These are phyloP conservation scores for Oryctolagus cuniculus DNA, from an alignment of 2,113 vertebrate species.

Conservation along the genomic window DNA sequence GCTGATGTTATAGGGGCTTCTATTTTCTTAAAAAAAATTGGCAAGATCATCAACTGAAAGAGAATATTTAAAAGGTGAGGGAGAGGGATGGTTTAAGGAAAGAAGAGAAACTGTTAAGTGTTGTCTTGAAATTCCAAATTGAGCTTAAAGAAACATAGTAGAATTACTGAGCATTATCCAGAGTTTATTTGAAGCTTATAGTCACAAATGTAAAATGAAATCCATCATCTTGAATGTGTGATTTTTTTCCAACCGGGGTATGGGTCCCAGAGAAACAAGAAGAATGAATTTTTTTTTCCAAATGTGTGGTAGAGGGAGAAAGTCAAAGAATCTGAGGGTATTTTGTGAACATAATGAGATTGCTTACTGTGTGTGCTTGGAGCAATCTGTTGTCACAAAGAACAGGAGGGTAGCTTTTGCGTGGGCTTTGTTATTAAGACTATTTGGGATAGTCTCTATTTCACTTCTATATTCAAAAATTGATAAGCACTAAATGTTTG, in stretches of 20 bases:
- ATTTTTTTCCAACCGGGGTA: background rate
- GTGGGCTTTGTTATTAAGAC: background rate
- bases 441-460: background rate
- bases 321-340: background rate
- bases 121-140: background rate
- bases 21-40: background rate
- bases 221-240: background rate
- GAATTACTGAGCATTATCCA: background rate
- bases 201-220: conserved; percentile 34
- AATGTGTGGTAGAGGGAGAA: background rate
- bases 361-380: background rate
- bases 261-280: background rate
- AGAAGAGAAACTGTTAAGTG: background rate
- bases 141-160: background rate
- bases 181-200: background rate
- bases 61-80: background rate
- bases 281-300: background rate
- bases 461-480: conserved; percentile 43
- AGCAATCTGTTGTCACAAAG: background rate
- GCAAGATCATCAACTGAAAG: conserved; percentile 1
- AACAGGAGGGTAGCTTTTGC: background rate
- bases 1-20: background rate
- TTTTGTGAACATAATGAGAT: background rate
- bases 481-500: background rate
- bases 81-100: background rate